Evolutionary conservation across 2,888 invertebrate genomes (phyloP).

Genomic region (Geophilus truncorum): DNA sequence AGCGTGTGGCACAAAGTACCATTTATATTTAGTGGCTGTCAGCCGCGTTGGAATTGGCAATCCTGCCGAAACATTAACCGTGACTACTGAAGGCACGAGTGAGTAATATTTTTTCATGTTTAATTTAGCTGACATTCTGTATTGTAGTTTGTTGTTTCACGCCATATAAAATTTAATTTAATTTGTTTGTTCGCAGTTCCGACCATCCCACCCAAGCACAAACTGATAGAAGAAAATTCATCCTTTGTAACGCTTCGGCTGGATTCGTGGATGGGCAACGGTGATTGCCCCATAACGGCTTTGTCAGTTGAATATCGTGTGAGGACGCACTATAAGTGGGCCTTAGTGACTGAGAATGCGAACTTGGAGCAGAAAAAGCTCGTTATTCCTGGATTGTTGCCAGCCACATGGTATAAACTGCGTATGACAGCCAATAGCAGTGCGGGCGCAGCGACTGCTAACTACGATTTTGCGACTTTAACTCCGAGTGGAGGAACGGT

Average conservation of each 20-base stretch:
- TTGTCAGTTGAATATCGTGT: slow-evolving; percentile 36
- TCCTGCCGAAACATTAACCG: slow-evolving; percentile 28
- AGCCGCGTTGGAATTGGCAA: slow-evolving; percentile 33
- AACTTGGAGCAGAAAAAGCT: slow-evolving; percentile 39
- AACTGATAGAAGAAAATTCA: slow-evolving; percentile 36
- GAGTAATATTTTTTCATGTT: not conserved
- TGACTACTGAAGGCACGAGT: slow-evolving; percentile 31
- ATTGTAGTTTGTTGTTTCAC: not conserved
- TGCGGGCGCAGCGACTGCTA: slow-evolving; percentile 49
- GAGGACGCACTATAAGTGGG: slow-evolving; percentile 35
- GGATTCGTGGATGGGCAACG: slow-evolving; percentile 37
- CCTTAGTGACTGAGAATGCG: slow-evolving; percentile 35
- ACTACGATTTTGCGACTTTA: slow-evolving; percentile 48
- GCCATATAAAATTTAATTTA: too few relatives aligned
- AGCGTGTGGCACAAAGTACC: slow-evolving; percentile 30
- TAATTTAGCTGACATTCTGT: not conserved
- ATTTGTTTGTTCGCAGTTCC: slow-evolving; percentile 33
- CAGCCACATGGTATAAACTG: slow-evolving; percentile 49
- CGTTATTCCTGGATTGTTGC: slow-evolving; percentile 44
- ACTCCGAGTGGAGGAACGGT: slow-evolving; percentile 46
- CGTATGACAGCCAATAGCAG: slow-evolving; percentile 49
- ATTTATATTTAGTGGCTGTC: slow-evolving; percentile 31
- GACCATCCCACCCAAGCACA: slow-evolving; percentile 32
- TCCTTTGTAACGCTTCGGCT: slow-evolving; percentile 35
- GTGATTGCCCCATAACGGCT: slow-evolving; percentile 36